phyloP scores from a whole-genome alignment of 2,113 vertebrate genomes.

The Elaphurus davidianus region DNA sequence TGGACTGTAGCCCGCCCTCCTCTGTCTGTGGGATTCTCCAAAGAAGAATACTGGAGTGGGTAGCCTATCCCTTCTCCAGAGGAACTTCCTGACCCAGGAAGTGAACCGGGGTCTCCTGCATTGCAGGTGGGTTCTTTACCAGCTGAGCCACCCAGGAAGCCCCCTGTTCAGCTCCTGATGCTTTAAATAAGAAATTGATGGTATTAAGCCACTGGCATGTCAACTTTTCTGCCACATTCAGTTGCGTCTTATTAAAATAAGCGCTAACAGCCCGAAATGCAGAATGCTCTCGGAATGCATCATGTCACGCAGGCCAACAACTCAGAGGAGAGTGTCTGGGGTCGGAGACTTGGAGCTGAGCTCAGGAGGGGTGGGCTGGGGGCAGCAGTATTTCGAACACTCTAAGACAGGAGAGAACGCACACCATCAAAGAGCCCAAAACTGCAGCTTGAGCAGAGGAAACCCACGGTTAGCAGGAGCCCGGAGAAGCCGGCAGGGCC shows the following conservation, averaged over 20 bases:
- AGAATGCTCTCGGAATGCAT: background rate
- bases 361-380: too few relatives aligned
- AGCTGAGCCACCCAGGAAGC: background rate
- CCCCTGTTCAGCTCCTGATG: background rate
- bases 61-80: background rate
- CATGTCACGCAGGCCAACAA: background rate
- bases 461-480: accelerated
- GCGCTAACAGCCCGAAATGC: background rate
- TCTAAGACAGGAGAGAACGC: background rate
- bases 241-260: background rate
- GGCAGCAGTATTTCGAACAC: accelerated
- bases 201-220: background rate
- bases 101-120: background rate
- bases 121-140: background rate
- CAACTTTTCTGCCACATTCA: background rate
- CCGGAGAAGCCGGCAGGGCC: too few relatives aligned
- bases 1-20: background rate
- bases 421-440: background rate
- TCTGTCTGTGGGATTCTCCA: background rate
- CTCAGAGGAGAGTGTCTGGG: background rate
- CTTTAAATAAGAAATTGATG: background rate
- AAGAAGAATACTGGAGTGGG: background rate
- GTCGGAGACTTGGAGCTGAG: background rate
- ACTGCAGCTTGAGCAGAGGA: background rate
- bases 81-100: background rate